Conservation (phyloP, 1,140 invertebrate species). For the Adelges cooleyi region DNA sequence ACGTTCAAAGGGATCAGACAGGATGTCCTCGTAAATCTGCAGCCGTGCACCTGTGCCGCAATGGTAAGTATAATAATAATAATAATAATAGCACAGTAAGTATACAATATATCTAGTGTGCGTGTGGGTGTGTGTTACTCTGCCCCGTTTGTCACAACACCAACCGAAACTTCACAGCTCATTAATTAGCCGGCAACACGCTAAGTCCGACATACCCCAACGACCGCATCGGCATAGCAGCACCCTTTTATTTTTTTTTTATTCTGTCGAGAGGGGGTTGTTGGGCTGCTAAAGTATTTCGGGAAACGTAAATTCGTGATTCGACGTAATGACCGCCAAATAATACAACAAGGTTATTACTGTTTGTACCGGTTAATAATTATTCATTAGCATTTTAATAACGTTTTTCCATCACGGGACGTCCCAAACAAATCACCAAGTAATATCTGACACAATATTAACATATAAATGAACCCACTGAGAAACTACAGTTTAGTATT, state of each 20-base stretch:
- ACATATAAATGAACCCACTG: conserved; percentile 9
- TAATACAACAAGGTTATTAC: too few species aligned
- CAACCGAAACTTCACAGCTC: not conserved
- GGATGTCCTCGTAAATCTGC: not conserved
- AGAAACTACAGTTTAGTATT: too few species aligned
- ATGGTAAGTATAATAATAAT: too few species aligned
- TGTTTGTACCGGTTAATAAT: too few species aligned
- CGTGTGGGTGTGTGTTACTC: not conserved
- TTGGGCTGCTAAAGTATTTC: too few species aligned
- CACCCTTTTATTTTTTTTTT: too few species aligned
- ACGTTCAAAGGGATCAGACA: not conserved
- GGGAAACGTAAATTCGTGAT: too few species aligned
- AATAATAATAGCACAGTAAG: too few species aligned
- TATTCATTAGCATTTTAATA: conserved; percentile 16
- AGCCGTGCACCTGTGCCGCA: not conserved
- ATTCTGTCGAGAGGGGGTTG: too few species aligned
- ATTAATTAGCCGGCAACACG: not conserved
- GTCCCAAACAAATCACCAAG: not conserved
- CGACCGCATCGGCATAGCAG: too few species aligned
- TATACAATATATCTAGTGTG: too few species aligned
- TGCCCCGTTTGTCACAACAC: not conserved
- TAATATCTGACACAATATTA: not conserved
- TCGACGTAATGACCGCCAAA: too few species aligned
- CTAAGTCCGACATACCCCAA: not conserved
- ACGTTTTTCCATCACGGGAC: not conserved